Base-by-base conservation (phyloP, 2,888 invertebrate species). In the Abrostola tripartita region DNA sequence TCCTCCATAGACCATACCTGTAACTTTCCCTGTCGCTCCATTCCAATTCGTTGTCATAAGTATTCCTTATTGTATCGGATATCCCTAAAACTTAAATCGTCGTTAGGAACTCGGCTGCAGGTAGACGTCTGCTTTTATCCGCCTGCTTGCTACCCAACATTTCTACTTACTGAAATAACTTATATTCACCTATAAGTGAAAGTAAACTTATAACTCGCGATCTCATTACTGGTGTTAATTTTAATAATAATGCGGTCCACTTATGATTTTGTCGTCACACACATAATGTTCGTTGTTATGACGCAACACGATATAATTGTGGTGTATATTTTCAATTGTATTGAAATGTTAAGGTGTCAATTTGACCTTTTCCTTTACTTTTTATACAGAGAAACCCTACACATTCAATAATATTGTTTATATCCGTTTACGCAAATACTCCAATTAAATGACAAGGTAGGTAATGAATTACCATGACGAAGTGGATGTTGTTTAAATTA, bases 371-470 rank as follows among this genome's bases (percentile, higher is more conserved):
- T 14, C 57, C 57, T 56, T 59, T 51, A 6, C 63, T 57, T 24
- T 24, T 24, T 24, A 58, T 73, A 69, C 70, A 72, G 67, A 69
- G 70, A 79, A 81, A 77, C 75, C 79, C 81, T 77, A 79, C 74
- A 65, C 65, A 72, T 70, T 77, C 74, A 72, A 79, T 69, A 52
- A 70, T 63, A 61, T 65, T 63, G 51, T 68, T 60, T 58, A 68
- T 84, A 83, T 85, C 86, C 84, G 83, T 83, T 78, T 83, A 84
- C 85, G 85, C 72, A 84, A 83, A 81, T 78, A 12, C 60, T 64
- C 50, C 68, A 81, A 71, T 72, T 76, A 71, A 63, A 70, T 56
- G 55, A 52, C 51, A 71, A 2, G 9, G 44, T 9, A 47, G 14
- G 14, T 47, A 14, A 47, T 24, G 24, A 24, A 24, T 47, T 40